Evolutionary conservation across 2,797 vertebrate species (phyloP).

Genomic region (Thamnophis elegans): DNA sequence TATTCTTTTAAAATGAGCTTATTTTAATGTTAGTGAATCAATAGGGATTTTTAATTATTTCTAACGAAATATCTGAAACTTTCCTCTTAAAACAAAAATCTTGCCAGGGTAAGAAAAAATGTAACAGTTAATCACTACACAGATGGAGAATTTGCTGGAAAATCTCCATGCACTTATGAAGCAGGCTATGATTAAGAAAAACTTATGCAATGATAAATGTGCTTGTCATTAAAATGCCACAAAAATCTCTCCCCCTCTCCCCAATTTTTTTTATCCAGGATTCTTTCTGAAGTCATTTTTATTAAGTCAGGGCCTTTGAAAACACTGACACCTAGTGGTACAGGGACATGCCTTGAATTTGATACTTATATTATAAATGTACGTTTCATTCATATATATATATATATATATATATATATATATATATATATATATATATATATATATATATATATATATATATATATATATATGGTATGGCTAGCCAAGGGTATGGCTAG

Average conservation of each 20-base stretch:
- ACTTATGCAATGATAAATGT: background rate
- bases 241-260: background rate
- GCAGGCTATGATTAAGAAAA: background rate
- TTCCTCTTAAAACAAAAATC: background rate
- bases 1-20: background rate
- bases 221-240: background rate
- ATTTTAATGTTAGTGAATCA: background rate
- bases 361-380: background rate
- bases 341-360: background rate
- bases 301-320: background rate
- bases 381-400: background rate
- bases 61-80: background rate
- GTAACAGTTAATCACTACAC: background rate
- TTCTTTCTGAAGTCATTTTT: background rate
- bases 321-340: conserved; percentile 33
- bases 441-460: too few species aligned
- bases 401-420: too few species aligned
- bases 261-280: background rate
- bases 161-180: background rate
- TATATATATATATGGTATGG: too few species aligned
- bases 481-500: too few species aligned
- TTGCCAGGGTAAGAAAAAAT: background rate
- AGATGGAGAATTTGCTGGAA: background rate
- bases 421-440: too few species aligned
- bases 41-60: background rate